Evolutionary conservation across 2,888 invertebrate genomes (phyloP), one percentile per base, ranked within the genome.

Genomic region (Troides aeacus): DNA sequence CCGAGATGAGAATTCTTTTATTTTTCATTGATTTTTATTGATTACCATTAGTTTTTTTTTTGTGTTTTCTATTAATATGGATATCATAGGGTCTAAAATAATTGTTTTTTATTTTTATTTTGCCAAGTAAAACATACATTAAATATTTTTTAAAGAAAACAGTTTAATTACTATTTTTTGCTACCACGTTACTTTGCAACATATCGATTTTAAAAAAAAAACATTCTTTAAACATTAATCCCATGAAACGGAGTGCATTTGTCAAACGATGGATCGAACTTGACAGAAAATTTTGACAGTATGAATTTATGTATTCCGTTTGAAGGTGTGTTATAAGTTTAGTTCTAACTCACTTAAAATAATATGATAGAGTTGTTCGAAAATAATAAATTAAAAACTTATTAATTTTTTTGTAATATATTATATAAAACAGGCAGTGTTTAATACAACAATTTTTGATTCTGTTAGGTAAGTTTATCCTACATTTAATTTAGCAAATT

Each of bases 271-370:
- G 66, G 75, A 74, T 75, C 69, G 72, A 74, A 72, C 73, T 73
- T 73, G 64, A 72, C 74, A 73, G 46, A 23, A 66, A 72, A 71
- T 71, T 75, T 75, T 79, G 81, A 79, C 80, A 81, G 79, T 72
- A 69, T 64, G 66, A n/a, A 64, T 71, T 77, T 76, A 77, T 77
- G 78, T 75, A 84, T 86, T 88, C 84, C 84, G 86, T 86, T 87
- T 80, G 80, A 82, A 84, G 84, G 84, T 84, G 86, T 84, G 82
- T 79, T 73, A 74, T 72, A 76, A 73, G 73, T 77, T 76, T 77
- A 67, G 71, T 71, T 56, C 73, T 46, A 63, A 63, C 53, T 61
- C 50, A 42, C 15, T 59, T 39, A 39, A 12, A 17, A 12, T 15
- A 23, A 61, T 42, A 62, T 53, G 50, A 60, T 56, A 62, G 12